A percentile compares a stretch with the other conserved stretches of the same genome.
Conservation (phyloP, 2,888 invertebrate genomes). For the Graphium colonna region DNA sequence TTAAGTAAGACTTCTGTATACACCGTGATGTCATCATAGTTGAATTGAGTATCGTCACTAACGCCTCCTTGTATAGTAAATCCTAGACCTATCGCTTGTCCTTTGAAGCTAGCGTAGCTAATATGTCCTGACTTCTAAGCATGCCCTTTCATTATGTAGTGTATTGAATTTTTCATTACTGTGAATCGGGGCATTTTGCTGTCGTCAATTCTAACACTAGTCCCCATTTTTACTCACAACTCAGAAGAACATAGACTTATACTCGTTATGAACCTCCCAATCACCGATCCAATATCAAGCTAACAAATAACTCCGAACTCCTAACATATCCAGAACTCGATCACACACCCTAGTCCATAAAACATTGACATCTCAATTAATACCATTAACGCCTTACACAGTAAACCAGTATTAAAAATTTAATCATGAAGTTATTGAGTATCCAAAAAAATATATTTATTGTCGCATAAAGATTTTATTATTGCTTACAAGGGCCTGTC, state of each 20-base stretch:
- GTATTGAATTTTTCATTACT: constrained; percentile 57
- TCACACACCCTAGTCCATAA: constrained; percentile 4
- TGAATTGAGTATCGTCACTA: constrained; percentile 18
- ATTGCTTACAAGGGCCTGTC: neutral
- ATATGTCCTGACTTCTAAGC: constrained; percentile 44
- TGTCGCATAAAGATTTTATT: neutral
- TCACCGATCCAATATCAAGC: neutral
- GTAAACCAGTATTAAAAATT: neutral
- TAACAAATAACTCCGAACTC: neutral
- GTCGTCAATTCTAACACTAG: constrained; percentile 49
- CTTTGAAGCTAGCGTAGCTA: constrained; percentile 50
- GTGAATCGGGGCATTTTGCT: constrained; percentile 53
- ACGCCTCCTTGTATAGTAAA: constrained; percentile 28
- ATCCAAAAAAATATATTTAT: neutral
- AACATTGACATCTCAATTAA: neutral
- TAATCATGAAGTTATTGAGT: too few species aligned
- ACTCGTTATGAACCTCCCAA: neutral
- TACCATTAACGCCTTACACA: neutral
- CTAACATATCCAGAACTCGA: neutral
- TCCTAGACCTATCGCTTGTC: constrained; percentile 47
- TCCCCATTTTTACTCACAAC: constrained; percentile 30
- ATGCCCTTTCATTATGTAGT: constrained; percentile 48
- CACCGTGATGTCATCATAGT: constrained; percentile 20
- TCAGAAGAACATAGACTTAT: constrained; percentile 11
- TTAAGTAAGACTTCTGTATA: constrained; percentile 21